These are phyloP conservation scores for Reticulitermes lucifugus DNA, from an alignment of 2,888 invertebrate genomes.

Conservation along the genomic window DNA sequence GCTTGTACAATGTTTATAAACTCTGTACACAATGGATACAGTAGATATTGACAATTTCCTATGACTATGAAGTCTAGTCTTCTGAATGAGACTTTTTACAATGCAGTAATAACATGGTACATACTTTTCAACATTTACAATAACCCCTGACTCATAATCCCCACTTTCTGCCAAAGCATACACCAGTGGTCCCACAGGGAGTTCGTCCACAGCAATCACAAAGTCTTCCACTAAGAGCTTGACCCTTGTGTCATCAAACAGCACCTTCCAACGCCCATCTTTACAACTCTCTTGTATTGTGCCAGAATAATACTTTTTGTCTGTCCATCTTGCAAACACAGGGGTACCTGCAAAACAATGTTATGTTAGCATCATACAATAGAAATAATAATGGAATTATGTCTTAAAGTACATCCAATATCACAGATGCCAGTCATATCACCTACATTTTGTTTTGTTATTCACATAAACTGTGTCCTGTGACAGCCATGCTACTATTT, in stretches of 20 bases:
- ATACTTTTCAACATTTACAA: constrained; percentile 62
- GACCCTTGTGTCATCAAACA: constrained; percentile 73
- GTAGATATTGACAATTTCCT: too few relatives aligned
- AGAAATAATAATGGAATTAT: too few relatives aligned
- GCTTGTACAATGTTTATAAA: neutral
- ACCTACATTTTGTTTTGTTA: too few relatives aligned
- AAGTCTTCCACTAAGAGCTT: constrained; percentile 72
- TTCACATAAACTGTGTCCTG: too few relatives aligned
- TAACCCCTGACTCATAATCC: constrained; percentile 68
- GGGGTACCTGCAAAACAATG: constrained; percentile 26
- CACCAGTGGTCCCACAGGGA: constrained; percentile 67
- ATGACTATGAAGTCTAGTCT: neutral
- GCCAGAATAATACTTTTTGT: constrained; percentile 76
- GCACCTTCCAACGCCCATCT: constrained; percentile 70
- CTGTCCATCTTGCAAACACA: constrained; percentile 76
- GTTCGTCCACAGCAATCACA: constrained; percentile 62
- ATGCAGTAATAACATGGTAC: neutral
- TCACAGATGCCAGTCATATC: too few relatives aligned
- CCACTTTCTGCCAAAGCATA: constrained; percentile 69
- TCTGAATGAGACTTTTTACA: neutral
- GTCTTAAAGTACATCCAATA: too few relatives aligned
- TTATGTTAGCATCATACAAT: too few relatives aligned
- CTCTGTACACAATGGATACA: neutral
- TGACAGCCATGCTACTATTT: too few relatives aligned
- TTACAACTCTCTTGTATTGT: constrained; percentile 69